These are phyloP conservation scores for Furcula furcula DNA, from an alignment of 2,888 invertebrate species.

Conservation along the genomic window DNA sequence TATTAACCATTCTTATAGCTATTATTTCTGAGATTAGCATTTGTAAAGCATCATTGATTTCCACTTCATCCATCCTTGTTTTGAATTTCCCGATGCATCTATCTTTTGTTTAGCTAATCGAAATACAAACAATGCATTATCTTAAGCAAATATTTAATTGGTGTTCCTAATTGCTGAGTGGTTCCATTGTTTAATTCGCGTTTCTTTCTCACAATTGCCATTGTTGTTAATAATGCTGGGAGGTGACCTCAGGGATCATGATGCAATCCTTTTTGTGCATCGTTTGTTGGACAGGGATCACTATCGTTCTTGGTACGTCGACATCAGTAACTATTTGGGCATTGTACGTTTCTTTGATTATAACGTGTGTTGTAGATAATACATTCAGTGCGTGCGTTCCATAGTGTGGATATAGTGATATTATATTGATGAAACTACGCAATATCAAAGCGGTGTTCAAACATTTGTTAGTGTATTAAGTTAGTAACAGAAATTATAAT, in stretches of 20 bases:
- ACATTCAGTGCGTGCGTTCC: no score
- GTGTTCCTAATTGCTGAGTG: conserved; percentile 70
- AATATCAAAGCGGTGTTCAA: no score
- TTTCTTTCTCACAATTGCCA: conserved; percentile 77
- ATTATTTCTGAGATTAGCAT: no score
- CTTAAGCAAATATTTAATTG: conserved; percentile 72
- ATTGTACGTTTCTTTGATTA: background rate
- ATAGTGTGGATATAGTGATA: no score
- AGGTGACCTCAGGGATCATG: conserved; percentile 70
- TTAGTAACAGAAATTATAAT: no score
- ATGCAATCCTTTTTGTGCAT: conserved; percentile 53
- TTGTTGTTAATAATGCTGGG: conserved; percentile 78
- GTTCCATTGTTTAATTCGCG: conserved; percentile 63
- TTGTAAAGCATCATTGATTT: background rate
- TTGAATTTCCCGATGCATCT: conserved; percentile 32
- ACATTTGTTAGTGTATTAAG: no score
- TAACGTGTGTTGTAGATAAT: no score
- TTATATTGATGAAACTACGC: no score
- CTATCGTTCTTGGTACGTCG: conserved; percentile 38
- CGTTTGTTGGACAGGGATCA: conserved; percentile 32
- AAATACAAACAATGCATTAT: conserved; percentile 47
- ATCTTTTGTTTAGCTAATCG: conserved; percentile 49
- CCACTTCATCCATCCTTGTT: no score
- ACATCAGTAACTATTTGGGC: conserved; percentile 17
- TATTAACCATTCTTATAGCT: no score